Conservation (phyloP, 64 coral and sea anemone species). For the Porites australiensis region DNA sequence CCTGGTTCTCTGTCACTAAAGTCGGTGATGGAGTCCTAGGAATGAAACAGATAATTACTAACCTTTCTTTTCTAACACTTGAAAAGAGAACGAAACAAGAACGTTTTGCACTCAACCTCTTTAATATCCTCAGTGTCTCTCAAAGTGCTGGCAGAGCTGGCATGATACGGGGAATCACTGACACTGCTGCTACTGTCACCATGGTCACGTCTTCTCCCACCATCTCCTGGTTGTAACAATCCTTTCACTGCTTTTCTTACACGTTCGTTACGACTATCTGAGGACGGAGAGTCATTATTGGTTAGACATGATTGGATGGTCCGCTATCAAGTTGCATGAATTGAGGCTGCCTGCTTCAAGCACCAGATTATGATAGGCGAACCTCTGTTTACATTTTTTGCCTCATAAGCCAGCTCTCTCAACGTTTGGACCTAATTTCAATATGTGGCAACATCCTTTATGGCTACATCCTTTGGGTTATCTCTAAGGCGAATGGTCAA, state of each 20-base stretch:
- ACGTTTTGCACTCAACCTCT: conserved; percentile 50
- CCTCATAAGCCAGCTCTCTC: too few relatives aligned
- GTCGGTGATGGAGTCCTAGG: conserved; percentile 75
- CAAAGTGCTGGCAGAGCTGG: conserved; percentile 70
- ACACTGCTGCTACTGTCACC: conserved; percentile 38
- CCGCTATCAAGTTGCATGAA: too few relatives aligned
- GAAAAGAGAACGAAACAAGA: too few relatives aligned
- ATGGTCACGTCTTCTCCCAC: neutral
- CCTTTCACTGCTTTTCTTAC: conserved; percentile 68
- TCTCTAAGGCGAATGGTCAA: too few relatives aligned
- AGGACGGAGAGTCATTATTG: neutral
- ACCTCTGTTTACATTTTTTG: too few relatives aligned
- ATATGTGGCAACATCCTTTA: too few relatives aligned
- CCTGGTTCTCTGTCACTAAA: conserved; percentile 78
- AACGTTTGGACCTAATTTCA: too few relatives aligned
- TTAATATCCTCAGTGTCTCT: conserved; percentile 83
- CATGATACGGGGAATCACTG: conserved; percentile 54
- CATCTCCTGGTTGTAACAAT: conserved; percentile 54
- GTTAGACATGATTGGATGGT: neutral
- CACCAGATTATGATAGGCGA: too few relatives aligned
- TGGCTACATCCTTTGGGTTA: too few relatives aligned
- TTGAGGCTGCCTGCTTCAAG: too few relatives aligned
- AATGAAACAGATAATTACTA: neutral
- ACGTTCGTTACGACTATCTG: conserved; percentile 88
- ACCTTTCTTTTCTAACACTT: too few relatives aligned